Base-by-base conservation (phyloP, 2,888 invertebrate genomes). In the Dysmachus trigonus region DNA sequence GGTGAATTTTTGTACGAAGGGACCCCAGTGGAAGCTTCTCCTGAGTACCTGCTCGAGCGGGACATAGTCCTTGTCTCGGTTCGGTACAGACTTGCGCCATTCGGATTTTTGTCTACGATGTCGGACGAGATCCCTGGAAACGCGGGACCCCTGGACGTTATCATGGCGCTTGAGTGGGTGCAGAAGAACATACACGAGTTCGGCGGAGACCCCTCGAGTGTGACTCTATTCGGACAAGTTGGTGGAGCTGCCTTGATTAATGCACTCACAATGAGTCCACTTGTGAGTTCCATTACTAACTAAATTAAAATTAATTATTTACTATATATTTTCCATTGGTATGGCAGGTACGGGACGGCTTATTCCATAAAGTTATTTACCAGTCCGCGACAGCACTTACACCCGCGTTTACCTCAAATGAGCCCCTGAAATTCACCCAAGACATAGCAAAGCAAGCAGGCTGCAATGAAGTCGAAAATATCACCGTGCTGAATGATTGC, bases 361-460 rank as follows among this genome's bases (percentile, higher is more conserved):
- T 94, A 35, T 94, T 94, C 89, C 93, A 93, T 86, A 91, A 92
- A 33, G 93, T 92, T 10, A 94, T 94, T 87, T 91, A 93, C 31
- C 93, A 93, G 88, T 94, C 94, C 79, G 94, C 93, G 1, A 92
- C 93, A 8, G 92, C 93, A 0, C 88, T 93, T 1, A 92, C 93
- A 76, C 92, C 93, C 0, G 93, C 93, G 89, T 93, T 93, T 22
- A 91, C 93, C 22, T 93, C 94, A 86, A 90, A 90, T 13, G 89
- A 92, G 22, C 93, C 93, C 0, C 85, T 91, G 51, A 85, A 88
- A 1, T 90, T 91, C 15, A 90, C 92, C 1, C 90, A 89, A 86
- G 91, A 91, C 27, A 91, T 93, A 77, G 92, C 91, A 0, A 88
- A 89, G 47, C 88, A 90, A 27, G 91, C 91, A 8, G 92, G 92